Evolutionary conservation across 2,113 vertebrate species (phyloP).

Genomic region (Coryphaenoides rupestris): DNA sequence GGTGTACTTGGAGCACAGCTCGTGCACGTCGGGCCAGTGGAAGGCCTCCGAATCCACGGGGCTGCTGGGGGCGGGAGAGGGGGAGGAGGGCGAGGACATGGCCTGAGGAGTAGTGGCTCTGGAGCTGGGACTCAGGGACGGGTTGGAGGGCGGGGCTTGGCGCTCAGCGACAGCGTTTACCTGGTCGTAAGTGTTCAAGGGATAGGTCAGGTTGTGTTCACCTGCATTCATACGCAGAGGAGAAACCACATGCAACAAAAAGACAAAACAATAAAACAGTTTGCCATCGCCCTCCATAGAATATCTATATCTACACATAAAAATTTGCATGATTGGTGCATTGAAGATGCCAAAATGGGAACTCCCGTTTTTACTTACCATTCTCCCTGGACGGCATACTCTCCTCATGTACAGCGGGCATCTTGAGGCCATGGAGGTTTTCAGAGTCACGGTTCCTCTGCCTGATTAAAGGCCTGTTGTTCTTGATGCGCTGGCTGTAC

Average conservation of each 20-base stretch:
- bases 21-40: slow-evolving; percentile 85
- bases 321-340: neutral
- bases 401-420: slow-evolving; percentile 65
- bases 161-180: slow-evolving; percentile 59
- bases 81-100: slow-evolving; percentile 30
- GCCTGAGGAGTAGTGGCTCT: slow-evolving; percentile 45
- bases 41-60: slow-evolving; percentile 74
- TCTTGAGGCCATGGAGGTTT: slow-evolving; percentile 38
- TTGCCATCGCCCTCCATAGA: slow-evolving; percentile 5
- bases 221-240: slow-evolving; percentile 59
- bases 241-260: too few species aligned
- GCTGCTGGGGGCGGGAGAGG: slow-evolving; percentile 50
- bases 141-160: slow-evolving; percentile 39
- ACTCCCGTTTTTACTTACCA: slow-evolving; percentile 44
- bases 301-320: neutral
- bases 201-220: slow-evolving; percentile 59
- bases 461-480: slow-evolving; percentile 57
- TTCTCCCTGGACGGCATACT: slow-evolving; percentile 45
- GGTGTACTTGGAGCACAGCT: slow-evolving; percentile 82
- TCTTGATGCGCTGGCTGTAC: slow-evolving; percentile 94
- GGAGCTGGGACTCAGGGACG: slow-evolving; percentile 48
- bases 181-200: slow-evolving; percentile 56
- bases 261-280: slow-evolving; percentile 9
- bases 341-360: slow-evolving; percentile 2
- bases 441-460: slow-evolving; percentile 36